Evolutionary conservation across 2,888 invertebrate species (phyloP), one percentile per base, ranked within the genome.

Genomic region (Gisinianus flammeolus): DNA sequence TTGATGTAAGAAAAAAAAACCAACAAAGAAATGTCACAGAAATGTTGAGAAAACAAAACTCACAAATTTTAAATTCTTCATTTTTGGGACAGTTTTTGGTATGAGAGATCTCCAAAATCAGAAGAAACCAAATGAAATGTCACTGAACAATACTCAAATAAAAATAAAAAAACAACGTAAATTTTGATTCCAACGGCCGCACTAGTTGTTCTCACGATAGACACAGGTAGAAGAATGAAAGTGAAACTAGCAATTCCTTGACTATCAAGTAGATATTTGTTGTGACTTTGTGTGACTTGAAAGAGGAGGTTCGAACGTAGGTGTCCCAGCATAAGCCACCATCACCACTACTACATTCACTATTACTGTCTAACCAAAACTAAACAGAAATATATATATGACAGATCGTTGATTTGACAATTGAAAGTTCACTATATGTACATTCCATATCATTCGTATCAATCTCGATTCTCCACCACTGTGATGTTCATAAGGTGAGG

Each of bases 211-310:
- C 44, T 35, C 22, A 69, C 44, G 19, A 22, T 16, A 8, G 35
- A 44, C n/a, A 30, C 67, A 44, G 26, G 31, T 10, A 2, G 26
- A 35, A n/a, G 22, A 69, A 69, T 69, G 69, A 69, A 69, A 69
- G 69, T 19, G 69, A 69, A 69, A 69, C 69, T 35, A 35, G 44
- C 24, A 33, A 26, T 19, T 24, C 69, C 31, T 35, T 26, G 24
- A 35, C 31, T 69, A 69, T 69, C 24, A 33, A 69, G 8, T 69
- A 2, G 24, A 44, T 44, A 44, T 69, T 69, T 69, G 24, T 16
- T 66, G 24, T 66, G 30, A 6, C 28, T 66, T 66, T 66, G 28
- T 44, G 3, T 44, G 44, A 16, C 8, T 2, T 44, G 19, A 19
- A 30, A 28, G 28, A 66, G 66, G 66, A 28, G 66, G 66, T 66